Evolutionary conservation across 2,888 invertebrate genomes (phyloP), one percentile per base, ranked within the genome.

Genomic region (Doris montereyensis): DNA sequence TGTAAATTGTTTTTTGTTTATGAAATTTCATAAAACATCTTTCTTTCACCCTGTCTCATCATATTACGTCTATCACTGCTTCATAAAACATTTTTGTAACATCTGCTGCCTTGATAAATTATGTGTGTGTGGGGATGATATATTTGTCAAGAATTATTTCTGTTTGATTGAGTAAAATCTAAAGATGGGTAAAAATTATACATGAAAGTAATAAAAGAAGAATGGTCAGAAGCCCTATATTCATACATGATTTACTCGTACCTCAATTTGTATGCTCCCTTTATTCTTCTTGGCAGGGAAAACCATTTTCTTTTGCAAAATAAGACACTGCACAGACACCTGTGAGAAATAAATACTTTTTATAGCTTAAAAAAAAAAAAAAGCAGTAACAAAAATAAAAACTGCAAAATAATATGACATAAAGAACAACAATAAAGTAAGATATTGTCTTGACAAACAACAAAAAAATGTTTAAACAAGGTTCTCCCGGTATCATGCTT

Each of bases 241-340:
- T 17, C 52, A 41, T 41, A 17, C 52, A 41, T 41, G 52, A 41
- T 41, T 41, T 41, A 41, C 52, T 17, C 52, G 32, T 21, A 79
- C 79, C 57, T 79, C 79, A 41, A 79, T 79, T 28, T 79, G 79
- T 60, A 79, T 62, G 26, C 76, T 62, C n/a, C 79, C 79, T 65
- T 71, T 58, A 71, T 34, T 76, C 52, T 79, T 79, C 58, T 71
- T 76, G 34, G 79, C 67, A 13, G 79, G 79, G 30, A 76, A 58
- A 10, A 79, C 71, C 30, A 79, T 41, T 30, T 79, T 79, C 4
- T 76, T 71, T 24, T n/a, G 8, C 52, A 17, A 41, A 41, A 41
- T 41, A 17, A 10, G 52, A 41, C 17, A 41, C 17, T 41, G 52
- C 5, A 41, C 5, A 41, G 8, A 41, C 52, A 10, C 52, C 52